Base-by-base conservation (phyloP, 2,797 vertebrate species). In the Lepidocolaptes lacrymiger region DNA sequence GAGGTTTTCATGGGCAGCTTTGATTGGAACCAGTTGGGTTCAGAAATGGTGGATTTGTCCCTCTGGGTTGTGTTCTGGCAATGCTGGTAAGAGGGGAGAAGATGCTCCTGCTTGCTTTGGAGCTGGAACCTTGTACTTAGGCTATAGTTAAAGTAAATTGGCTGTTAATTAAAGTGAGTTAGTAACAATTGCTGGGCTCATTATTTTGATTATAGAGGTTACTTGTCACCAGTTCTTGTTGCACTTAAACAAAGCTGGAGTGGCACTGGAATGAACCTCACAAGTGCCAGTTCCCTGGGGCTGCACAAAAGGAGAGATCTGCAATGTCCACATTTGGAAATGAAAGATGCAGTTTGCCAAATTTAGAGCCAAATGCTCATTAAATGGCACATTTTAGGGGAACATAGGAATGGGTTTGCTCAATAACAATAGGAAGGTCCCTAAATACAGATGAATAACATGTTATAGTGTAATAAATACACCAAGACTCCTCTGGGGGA, bases 151-250 rank as follows among this genome's bases (percentile, higher is more conserved):
- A 93, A 87, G 39, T 49, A 41, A 93, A 88, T 63, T 79, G 69
- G 17, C 28, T 76, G 55, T 67, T 92, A 75, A 76, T 91, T 93
- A 78, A 72, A 84, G 59, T 67, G 54, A 62, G n/a, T 56, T 92
- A 39, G 26, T 71, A 79, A 81, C 66, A 90, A 79, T 59, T 79
- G 30, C 52, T 52, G 7, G 59, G 55, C 63, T 85, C 73, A 88
- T 94, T 91, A 58, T 73, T 94, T 89, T 89, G 87, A 95, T 95
- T 92, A 55, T 69, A 59, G 46, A 91, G 55, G 63, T 84, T 74
- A n/a, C 48, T 85, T 63, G 13, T 86, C 43, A 62, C 41, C 36
- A 66, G 43, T 34, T 76, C 12, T 71, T 49, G 37, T 36, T 71
- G 78, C 68, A 16, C 20, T 80, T 80, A 54, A 79, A 67, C 44